phyloP scores from a whole-genome alignment of 2,797 vertebrate species.

The Microchirus variegatus region DNA sequence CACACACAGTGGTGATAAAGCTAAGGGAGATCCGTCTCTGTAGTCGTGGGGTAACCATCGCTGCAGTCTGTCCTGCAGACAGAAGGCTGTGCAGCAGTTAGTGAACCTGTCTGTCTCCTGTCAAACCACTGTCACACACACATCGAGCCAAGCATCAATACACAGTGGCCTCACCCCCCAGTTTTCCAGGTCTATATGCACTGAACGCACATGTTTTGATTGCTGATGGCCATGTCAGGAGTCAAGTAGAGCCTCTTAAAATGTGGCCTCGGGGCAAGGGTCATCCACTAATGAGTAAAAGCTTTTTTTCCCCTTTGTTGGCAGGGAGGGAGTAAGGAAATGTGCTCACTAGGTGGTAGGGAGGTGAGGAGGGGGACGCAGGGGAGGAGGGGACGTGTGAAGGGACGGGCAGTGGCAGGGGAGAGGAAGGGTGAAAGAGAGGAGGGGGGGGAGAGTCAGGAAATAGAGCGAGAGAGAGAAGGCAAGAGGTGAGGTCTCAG shows the following conservation, averaged over 20 bases:
- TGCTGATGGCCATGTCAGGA: constrained; percentile 85
- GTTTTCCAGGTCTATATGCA: constrained; percentile 52
- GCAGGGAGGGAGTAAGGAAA: constrained; percentile 74
- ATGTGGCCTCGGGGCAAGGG: constrained; percentile 80
- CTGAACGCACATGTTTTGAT: constrained; percentile 78
- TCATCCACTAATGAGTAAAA: constrained; percentile 83
- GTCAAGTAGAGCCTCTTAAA: constrained; percentile 87
- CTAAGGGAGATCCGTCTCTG: constrained; percentile 48
- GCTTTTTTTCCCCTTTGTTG: constrained; percentile 74
- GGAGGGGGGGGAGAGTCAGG: constrained; percentile 59
- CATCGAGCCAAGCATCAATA: constrained; percentile 66
- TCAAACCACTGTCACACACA: constrained; percentile 76
- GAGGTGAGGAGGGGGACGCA: constrained; percentile 66
- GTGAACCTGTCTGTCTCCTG: constrained; percentile 79
- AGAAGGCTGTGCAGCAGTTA: constrained; percentile 63
- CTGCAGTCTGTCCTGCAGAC: constrained; percentile 35
- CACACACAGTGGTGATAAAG: constrained; percentile 54
- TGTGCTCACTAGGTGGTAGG: constrained; percentile 77
- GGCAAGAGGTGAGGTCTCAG: constrained; percentile 79
- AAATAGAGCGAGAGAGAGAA: constrained; percentile 65
- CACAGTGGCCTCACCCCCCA: constrained; percentile 20
- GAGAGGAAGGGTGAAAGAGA: constrained; percentile 71
- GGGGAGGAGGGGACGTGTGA: constrained; percentile 69
- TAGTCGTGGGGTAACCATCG: constrained; percentile 24
- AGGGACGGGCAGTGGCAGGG: constrained; percentile 75